Conservation (phyloP, 2,888 invertebrate genomes). For the Tridacna crocea region DNA sequence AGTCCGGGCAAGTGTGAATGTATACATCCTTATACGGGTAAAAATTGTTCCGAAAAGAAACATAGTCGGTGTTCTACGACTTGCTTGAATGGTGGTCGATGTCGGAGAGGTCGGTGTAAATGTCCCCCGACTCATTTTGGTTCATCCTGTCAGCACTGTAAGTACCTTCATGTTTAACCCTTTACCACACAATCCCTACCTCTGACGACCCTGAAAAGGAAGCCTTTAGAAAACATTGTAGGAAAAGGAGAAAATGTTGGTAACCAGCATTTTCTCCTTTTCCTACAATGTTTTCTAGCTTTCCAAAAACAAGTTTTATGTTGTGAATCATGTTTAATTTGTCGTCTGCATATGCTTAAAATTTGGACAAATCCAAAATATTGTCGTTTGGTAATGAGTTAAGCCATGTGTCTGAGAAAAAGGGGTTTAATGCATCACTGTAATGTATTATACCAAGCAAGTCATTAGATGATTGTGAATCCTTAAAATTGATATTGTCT, state of each 20-base stretch:
- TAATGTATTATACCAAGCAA: too few relatives aligned
- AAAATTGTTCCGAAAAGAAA: constrained; percentile 70
- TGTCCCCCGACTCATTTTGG: constrained; percentile 78
- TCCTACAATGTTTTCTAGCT: too few relatives aligned
- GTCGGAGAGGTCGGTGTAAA: constrained; percentile 78
- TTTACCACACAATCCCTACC: not conserved
- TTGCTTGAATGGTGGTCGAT: constrained; percentile 80
- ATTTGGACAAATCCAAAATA: not conserved
- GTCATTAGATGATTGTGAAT: too few relatives aligned
- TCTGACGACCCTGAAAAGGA: too few relatives aligned
- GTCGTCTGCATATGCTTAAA: not conserved
- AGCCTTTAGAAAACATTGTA: too few relatives aligned
- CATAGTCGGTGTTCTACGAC: constrained; percentile 66
- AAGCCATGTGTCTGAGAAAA: not conserved
- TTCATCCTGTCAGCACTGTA: constrained; percentile 77
- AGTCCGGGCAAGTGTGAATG: constrained; percentile 81
- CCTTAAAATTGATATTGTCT: too few relatives aligned
- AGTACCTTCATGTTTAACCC: constrained; percentile 47
- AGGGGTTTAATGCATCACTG: not conserved
- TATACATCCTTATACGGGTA: constrained; percentile 75
- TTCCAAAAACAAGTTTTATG: too few relatives aligned
- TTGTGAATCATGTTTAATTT: not conserved
- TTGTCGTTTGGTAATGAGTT: not conserved
- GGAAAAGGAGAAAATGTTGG: too few relatives aligned
- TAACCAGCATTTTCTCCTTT: too few relatives aligned